These are phyloP conservation scores for Pycnonotus jocosus DNA, from an alignment of 2,113 vertebrate species.

Conservation along the genomic window DNA sequence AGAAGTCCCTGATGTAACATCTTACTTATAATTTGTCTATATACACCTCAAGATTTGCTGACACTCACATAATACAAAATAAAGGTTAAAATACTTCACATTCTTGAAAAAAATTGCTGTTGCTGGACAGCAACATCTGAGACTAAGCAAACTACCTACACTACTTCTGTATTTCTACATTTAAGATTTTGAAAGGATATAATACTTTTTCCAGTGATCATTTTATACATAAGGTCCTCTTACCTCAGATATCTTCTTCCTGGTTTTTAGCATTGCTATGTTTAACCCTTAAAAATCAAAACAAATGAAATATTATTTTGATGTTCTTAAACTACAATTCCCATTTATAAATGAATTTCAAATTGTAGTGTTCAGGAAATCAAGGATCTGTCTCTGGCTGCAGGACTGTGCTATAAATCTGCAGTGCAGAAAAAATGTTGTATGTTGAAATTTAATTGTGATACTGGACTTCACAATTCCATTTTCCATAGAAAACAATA, in stretches of 20 bases:
- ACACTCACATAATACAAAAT: not conserved
- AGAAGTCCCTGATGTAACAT: not conserved
- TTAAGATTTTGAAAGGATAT: not conserved
- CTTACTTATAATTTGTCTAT: not conserved
- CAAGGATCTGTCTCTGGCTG: not conserved
- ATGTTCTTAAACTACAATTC: not conserved
- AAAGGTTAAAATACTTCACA: not conserved
- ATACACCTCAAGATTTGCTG: not conserved
- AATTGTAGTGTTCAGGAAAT: not conserved
- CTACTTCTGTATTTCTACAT: not conserved
- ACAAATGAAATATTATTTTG: not conserved
- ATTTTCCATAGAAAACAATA: not conserved
- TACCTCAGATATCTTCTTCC: slow-evolving; percentile 57
- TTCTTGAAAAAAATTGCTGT: not conserved
- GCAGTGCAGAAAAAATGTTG: not conserved
- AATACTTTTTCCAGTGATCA: not conserved
- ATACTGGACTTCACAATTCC: not conserved
- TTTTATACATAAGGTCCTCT: slow-evolving; percentile 1
- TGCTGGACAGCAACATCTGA: too few relatives aligned
- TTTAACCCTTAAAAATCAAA: slow-evolving; percentile 33
- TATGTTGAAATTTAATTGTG: not conserved
- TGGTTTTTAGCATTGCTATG: not conserved
- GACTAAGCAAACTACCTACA: not conserved
- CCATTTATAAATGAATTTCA: not conserved
- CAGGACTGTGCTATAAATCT: not conserved